Evolutionary conservation across 1,140 invertebrate genomes (phyloP), one percentile per base, ranked within the genome.

Genomic region (Ceratina australensis): DNA sequence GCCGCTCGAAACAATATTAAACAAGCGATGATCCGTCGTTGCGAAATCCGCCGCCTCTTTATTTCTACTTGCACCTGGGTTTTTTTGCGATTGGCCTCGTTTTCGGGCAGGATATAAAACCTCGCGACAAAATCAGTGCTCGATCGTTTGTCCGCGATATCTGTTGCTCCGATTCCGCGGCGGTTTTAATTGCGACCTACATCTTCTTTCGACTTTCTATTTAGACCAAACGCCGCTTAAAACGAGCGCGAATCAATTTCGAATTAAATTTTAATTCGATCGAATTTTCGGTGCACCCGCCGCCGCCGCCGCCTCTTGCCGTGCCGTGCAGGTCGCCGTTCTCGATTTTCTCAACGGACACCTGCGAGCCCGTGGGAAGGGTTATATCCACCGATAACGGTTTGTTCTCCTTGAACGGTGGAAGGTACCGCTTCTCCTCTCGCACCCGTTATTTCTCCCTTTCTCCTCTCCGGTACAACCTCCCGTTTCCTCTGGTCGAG

Each of bases 361-460:
- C 28, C 61, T 75, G 71, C 59, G 33, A 10, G 54, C 65, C 24
- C 72, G 47, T 71, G 74, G 76, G 71, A 82, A 72, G 74, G 83
- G 79, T 52, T 80, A 71, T 79, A 82, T 74, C 26, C 47, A 61
- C 80, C 76, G 87, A 88, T 86, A 87, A 90, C 87, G 89, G 84
- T 86, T 84, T 68, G 79, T 84, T 90, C 81, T 87, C 87, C 89
- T 87, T 90, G 87, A 89, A 87, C 81, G 82, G 85, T 81, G 84
- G 56, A 89, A 82, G 86, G 79, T 79, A 80, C 71, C 71, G 80
- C 65, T 85, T 84, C 80, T 80, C 80, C 80, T 80, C 83, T 80
- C 83, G 78, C 86, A 81, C 86, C 86, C 88, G 88, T 89, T 88
- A 88, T 87, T 82, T 78, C 78, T 65, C 74, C 77, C 72, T 71